Conservation (phyloP, 2,888 invertebrate species). For the Xanthorhoe spadicearia region DNA sequence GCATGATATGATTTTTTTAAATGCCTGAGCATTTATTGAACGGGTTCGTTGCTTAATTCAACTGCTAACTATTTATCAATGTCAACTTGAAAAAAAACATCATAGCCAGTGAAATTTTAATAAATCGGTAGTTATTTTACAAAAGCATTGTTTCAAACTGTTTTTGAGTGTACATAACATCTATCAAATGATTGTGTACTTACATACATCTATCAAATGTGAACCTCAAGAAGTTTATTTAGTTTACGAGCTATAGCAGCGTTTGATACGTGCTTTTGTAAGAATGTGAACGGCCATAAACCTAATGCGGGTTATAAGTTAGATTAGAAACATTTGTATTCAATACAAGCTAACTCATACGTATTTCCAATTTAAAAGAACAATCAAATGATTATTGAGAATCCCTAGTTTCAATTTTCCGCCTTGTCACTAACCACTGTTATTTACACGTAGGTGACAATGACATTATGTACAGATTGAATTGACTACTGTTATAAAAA, state of each 20-base stretch:
- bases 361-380: not conserved
- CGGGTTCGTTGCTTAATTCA: not conserved
- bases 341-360: not conserved
- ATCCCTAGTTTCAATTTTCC: not conserved
- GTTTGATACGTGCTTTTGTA: not conserved
- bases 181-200: not conserved
- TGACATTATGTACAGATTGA: no score
- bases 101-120: not conserved
- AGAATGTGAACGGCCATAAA: slow-evolving; percentile 7
- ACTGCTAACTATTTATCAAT: not conserved
- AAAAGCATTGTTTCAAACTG: not conserved
- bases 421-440: not conserved
- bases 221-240: slow-evolving; percentile 1
- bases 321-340: not conserved
- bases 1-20: no score
- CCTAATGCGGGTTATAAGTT: slow-evolving; percentile 5
- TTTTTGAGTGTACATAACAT: no score
- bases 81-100: not conserved
- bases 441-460: no score
- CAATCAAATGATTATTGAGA: not conserved
- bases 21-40: not conserved
- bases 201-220: not conserved
- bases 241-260: slow-evolving; percentile 1
- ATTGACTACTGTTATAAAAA: no score
- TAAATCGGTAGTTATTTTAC: not conserved